Conservation (phyloP, 2,797 vertebrate genomes). For the Parambassis ranga region DNA sequence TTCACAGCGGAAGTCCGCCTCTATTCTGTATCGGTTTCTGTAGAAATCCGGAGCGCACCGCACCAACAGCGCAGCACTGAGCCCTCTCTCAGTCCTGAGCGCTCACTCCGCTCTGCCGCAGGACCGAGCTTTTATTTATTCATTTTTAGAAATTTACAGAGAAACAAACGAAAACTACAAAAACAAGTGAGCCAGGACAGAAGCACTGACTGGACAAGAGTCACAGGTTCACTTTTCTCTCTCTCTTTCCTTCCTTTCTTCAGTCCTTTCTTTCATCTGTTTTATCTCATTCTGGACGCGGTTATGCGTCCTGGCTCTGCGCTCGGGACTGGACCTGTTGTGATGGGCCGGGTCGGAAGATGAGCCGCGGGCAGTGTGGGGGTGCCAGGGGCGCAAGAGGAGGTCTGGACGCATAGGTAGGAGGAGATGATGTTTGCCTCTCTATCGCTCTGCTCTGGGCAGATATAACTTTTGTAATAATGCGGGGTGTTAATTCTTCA, state of each 20-base stretch:
- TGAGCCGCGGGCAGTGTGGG: constrained; percentile 48
- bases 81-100: not conserved
- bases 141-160: not conserved
- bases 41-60: not conserved
- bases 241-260: not conserved
- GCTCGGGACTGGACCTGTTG: constrained; percentile 32
- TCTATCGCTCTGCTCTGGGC: not conserved
- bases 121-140: not conserved
- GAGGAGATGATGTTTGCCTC: not conserved
- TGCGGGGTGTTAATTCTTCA: too few relatives aligned
- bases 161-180: not conserved
- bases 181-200: not conserved
- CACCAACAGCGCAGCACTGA: not conserved
- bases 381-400: constrained; percentile 32
- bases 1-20: not conserved
- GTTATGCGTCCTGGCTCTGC: constrained; percentile 6
- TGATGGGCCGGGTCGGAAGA: constrained; percentile 43
- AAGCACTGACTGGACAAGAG: not conserved
- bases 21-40: rapidly evolving
- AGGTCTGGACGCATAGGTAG: constrained; percentile 60
- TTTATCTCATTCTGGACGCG: not conserved
- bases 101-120: not conserved
- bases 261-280: not conserved
- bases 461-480: not conserved
- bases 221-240: not conserved